Base-by-base conservation (phyloP, 2,113 vertebrate genomes). In the Porphyrio hochstetteri region DNA sequence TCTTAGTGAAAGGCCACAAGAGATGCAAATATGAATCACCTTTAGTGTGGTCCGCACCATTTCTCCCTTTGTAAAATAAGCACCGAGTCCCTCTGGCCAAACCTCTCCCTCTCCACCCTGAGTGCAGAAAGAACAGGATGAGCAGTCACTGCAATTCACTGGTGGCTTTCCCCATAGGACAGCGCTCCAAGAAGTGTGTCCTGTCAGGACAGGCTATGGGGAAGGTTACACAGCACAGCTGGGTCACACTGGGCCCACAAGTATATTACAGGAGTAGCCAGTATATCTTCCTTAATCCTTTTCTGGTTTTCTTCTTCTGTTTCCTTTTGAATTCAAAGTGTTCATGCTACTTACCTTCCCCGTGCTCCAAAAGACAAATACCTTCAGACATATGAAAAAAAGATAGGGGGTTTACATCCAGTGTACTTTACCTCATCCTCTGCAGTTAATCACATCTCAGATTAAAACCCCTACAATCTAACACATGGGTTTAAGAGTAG, bases 1-100 rank as follows among this genome's bases (percentile, higher is more conserved):
- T 84, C 92, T 95, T 93, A 89, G 23, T 79, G 52, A 96, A 97
- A 97, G 72, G 91, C 86, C 81, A 75, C 56, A 84, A 57, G 65
- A 95, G 29, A 48, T 91, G 75, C 53, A 95, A 96, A 96, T 69
- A 95, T 31, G 18, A 79, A 40, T 64, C 72, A 86, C 65, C 65
- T 96, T 93, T 79, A 92, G 13, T 0, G 0, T 53, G 27, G 35
- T 56, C 48, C 0, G 2, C 48, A 84, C 60, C 35, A 24, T 59
- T 76, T 60, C 29, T 88, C 42, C 38, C 56, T 78, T 78, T 76
- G 38, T 44, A 89, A 94, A 89, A 68, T 3, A 1, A 3, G 2
- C n/a, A 14, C 33, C 14, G 42, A 67, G 25, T 71, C 38, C 12
- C 29, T 74, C 25, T 59, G 60, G 25, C 6, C 5, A 8, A 86